Conservation (phyloP, 2,113 vertebrate genomes). For the Todiramphus chloris region DNA sequence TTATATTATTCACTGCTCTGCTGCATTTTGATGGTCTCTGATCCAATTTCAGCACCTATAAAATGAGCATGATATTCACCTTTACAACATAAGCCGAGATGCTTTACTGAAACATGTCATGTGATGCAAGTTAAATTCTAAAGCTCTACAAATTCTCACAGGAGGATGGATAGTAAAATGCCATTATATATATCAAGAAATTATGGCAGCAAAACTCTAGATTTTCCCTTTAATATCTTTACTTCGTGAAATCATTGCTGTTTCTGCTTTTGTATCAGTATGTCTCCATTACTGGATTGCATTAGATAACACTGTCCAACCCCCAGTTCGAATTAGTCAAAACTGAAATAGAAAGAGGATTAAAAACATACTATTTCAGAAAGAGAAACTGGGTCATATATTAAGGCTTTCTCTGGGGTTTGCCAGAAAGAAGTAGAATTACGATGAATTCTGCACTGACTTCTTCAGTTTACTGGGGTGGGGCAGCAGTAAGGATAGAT, state of each 20-base stretch:
- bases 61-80: neutral
- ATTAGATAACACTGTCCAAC: neutral
- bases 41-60: neutral
- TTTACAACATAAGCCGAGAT: neutral
- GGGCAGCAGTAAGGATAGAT: neutral
- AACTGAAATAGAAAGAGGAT: slow-evolving; percentile 48
- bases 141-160: neutral
- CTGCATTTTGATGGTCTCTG: neutral
- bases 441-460: neutral
- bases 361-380: slow-evolving; percentile 33
- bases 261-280: neutral
- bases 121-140: neutral
- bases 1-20: neutral
- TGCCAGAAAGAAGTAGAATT: neutral
- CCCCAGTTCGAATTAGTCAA: neutral
- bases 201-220: neutral
- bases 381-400: slow-evolving; percentile 51
- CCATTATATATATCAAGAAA: neutral
- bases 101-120: neutral
- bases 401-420: slow-evolving; percentile 5
- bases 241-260: neutral
- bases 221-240: neutral
- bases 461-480: neutral
- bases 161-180: neutral
- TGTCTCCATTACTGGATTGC: neutral